phyloP scores from a whole-genome alignment of 2,113 vertebrate genomes.

The Tor tambroides region DNA sequence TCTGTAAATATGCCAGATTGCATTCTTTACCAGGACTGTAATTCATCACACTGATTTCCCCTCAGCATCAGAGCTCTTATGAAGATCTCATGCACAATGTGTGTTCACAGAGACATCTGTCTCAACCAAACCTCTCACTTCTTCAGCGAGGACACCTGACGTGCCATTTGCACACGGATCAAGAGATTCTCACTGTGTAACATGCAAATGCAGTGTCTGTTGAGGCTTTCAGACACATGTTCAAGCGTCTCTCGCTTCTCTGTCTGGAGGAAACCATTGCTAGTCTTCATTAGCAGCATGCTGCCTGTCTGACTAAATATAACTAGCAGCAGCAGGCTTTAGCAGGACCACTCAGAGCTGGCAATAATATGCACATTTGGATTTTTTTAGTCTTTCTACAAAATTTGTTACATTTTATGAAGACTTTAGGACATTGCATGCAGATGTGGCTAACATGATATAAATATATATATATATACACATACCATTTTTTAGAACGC shows the following conservation, averaged over 20 bases:
- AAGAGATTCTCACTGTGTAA: slow-evolving; percentile 39
- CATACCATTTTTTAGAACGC: too few relatives aligned
- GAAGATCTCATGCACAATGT: not conserved
- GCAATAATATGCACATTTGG: not conserved
- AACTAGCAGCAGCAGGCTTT: slow-evolving; percentile 59
- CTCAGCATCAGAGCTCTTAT: not conserved
- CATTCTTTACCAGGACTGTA: not conserved
- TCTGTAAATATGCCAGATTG: not conserved
- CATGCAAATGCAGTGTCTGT: slow-evolving; percentile 27
- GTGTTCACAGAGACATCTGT: not conserved
- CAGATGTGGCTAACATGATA: too few relatives aligned
- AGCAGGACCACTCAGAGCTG: not conserved
- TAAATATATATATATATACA: too few relatives aligned
- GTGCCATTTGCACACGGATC: slow-evolving; percentile 42
- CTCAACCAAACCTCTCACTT: not conserved
- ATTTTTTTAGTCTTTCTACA: not conserved
- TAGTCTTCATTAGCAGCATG: slow-evolving; percentile 73
- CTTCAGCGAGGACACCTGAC: slow-evolving; percentile 21
- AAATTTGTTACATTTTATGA: too few relatives aligned
- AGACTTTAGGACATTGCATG: too few relatives aligned
- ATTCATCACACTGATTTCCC: not conserved
- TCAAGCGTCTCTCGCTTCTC: slow-evolving; percentile 43
- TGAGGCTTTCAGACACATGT: slow-evolving; percentile 9
- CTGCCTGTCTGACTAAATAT: slow-evolving; percentile 77
- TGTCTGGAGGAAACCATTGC: not conserved